Conservation (phyloP, 2,113 vertebrate species). For the Petrocephalus zakoni region DNA sequence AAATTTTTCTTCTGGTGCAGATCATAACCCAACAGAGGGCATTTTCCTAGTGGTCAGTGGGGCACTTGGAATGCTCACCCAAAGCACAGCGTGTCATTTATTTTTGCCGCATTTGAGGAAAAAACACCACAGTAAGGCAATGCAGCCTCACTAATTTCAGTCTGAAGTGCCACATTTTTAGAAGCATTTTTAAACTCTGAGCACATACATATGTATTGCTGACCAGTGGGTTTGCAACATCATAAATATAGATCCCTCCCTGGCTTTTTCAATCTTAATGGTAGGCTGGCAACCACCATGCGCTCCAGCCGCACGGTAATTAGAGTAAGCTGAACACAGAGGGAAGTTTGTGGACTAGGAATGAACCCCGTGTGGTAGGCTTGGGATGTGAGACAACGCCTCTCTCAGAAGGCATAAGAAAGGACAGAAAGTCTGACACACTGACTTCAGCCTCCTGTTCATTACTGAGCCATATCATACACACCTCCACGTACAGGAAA, state of each 20-base stretch:
- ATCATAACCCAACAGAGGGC: neutral
- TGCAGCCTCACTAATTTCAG: constrained; percentile 11
- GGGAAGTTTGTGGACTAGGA: neutral
- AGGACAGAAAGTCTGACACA: neutral
- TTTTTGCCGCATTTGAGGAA: neutral
- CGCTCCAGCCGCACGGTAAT: neutral
- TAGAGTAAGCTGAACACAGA: neutral
- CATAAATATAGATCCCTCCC: constrained; percentile 26
- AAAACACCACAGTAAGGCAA: neutral
- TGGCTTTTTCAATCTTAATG: constrained; percentile 20
- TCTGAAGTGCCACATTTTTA: neutral
- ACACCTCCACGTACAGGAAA: neutral
- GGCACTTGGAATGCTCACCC: neutral
- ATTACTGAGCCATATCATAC: neutral
- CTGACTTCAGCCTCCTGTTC: neutral
- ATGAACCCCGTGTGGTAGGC: neutral
- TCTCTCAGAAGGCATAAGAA: neutral
- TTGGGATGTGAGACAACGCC: neutral
- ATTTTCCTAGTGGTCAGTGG: neutral
- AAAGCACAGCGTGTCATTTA: neutral
- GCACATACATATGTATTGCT: neutral
- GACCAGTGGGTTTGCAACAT: constrained; percentile 11
- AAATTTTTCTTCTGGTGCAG: neutral
- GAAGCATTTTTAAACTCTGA: neutral
- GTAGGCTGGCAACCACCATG: neutral